phyloP scores from a whole-genome alignment of 2,888 invertebrate genomes.

The Melanotus villosus region DNA sequence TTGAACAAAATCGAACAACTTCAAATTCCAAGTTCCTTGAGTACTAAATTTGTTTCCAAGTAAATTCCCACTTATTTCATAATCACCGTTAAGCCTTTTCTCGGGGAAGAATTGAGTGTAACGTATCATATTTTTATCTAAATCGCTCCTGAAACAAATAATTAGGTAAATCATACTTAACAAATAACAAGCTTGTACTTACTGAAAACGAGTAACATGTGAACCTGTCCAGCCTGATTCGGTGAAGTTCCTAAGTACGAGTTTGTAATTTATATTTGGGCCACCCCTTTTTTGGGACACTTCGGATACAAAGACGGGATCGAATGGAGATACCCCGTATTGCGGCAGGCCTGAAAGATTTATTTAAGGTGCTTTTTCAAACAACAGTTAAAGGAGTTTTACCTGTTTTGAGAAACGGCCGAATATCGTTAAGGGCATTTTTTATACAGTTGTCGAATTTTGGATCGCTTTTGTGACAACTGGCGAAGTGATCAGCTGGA shows the following conservation, averaged over 20 bases:
- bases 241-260: constrained; percentile 80
- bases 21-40: constrained; percentile 82
- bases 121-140: constrained; percentile 75
- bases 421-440: constrained; percentile 79
- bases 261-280: constrained; percentile 77
- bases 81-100: constrained; percentile 80
- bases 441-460: constrained; percentile 83
- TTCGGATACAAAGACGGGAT: constrained; percentile 82
- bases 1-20: constrained; percentile 78
- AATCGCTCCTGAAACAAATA: constrained; percentile 73
- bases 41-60: constrained; percentile 76
- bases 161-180: not conserved
- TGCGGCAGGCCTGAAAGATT: constrained; percentile 76
- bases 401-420: constrained; percentile 82
- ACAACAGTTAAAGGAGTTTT: constrained; percentile 43
- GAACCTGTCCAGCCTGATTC: constrained; percentile 85
- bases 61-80: constrained; percentile 75
- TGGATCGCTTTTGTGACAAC: constrained; percentile 74
- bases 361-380: not conserved
- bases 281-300: constrained; percentile 76
- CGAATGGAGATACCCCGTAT: constrained; percentile 81
- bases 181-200: constrained; percentile 31
- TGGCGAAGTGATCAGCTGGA: constrained; percentile 67
- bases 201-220: constrained; percentile 83
- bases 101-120: constrained; percentile 89